A percentile compares a stretch with the other conserved stretches of the same genome.
Conservation (phyloP, 2,113 vertebrate genomes). For the Pangasianodon gigas region DNA sequence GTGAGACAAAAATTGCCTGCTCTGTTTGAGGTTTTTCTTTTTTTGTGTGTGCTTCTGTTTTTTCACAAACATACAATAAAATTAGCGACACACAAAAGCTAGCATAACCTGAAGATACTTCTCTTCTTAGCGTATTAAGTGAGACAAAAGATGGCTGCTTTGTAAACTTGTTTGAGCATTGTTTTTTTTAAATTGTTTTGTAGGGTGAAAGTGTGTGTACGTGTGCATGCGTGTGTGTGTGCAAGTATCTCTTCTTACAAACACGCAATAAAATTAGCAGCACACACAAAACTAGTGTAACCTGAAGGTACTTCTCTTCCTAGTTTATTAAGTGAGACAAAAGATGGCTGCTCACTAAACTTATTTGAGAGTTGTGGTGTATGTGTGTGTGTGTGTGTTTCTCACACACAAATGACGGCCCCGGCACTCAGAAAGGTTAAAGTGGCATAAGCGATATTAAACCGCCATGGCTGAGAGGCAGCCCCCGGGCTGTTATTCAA, state of each 20-base stretch:
- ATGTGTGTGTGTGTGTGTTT: slow-evolving; percentile 49
- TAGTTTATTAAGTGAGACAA: slow-evolving; percentile 24
- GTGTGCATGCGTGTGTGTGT: slow-evolving; percentile 24
- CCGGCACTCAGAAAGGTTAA: slow-evolving; percentile 67
- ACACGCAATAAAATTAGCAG: not conserved
- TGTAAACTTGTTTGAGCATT: slow-evolving; percentile 14
- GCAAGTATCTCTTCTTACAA: slow-evolving; percentile 22
- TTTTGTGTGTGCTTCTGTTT: not conserved
- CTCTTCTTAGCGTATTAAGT: slow-evolving; percentile 31
- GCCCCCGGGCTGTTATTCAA: slow-evolving; percentile 74
- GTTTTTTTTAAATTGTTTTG: not conserved
- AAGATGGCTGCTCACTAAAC: slow-evolving; percentile 16
- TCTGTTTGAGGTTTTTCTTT: not conserved
- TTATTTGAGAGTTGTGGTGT: slow-evolving; percentile 32
- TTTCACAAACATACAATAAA: not conserved
- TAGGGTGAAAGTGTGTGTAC: slow-evolving; percentile 29
- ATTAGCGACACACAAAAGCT: not conserved
- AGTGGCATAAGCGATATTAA: slow-evolving; percentile 72
- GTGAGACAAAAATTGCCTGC: not conserved
- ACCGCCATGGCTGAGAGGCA: slow-evolving; percentile 67
- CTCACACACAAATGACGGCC: slow-evolving; percentile 51
- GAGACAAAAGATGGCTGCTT: slow-evolving; percentile 12
- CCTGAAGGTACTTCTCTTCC: slow-evolving; percentile 30
- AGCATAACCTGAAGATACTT: slow-evolving; percentile 13
- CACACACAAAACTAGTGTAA: not conserved